Evolutionary conservation across 2,888 invertebrate genomes (phyloP), one percentile per base, ranked within the genome.

Genomic region (Drosophila greeni): DNA sequence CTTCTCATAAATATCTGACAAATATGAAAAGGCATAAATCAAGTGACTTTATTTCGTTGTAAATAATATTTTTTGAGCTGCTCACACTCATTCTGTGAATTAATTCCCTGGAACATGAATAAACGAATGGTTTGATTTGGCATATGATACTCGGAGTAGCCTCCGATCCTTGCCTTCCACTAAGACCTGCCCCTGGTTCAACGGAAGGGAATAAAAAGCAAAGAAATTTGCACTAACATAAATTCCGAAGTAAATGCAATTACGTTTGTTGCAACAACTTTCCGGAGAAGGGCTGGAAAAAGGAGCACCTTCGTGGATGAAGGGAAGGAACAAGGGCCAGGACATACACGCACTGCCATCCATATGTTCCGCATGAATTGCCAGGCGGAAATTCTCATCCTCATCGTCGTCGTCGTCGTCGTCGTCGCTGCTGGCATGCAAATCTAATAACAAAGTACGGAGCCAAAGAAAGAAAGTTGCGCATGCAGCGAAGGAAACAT

Each of bases 241-340:
- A 80, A 82, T 80, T 80, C 66, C 70, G 48, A 60, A 56, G 64
- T 62, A 76, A 80, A 80, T 82, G 84, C 79, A 84, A 84, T 79
- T 84, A 79, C 79, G 66, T 78, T 74, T 72, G 67, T 61, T 58
- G 72, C 66, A 70, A 45, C 68, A 71, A 62, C 72, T 70, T 72
- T 53, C 51, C 56, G 48, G 53, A 12, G 31, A 26, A 31, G 33
- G 11, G 43, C 26, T 12, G 7, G 23, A 2, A 18, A 2, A 18
- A 5, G 42, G 8, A 29, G 12, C 26, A 40, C 31, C 66, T 33
- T 34, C 11, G 18, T 11, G 36, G 26, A 42, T 40, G 20, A 31
- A 8, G 40, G 3, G 20, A 11, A 16, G 9, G 24, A 53, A 26
- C 18, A 11, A 23, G 70, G 36, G 39, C 24, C 20, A 29, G 42